Percentiles rank a stretch among this genome's conserved stretches.
These are phyloP conservation scores for Sitta carolinensis DNA, from an alignment of 2,797 vertebrate genomes.

Conservation along the genomic window DNA sequence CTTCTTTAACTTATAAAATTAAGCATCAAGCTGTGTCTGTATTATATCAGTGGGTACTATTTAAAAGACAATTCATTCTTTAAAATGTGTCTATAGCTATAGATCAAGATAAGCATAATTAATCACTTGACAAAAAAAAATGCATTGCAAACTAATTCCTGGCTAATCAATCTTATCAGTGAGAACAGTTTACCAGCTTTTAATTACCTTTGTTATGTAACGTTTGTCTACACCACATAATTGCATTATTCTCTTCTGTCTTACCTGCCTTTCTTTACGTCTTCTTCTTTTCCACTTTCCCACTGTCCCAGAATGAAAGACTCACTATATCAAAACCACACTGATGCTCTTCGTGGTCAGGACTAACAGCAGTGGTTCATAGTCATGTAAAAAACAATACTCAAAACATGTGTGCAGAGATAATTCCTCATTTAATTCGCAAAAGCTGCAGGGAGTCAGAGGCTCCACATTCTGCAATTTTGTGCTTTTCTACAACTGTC, in stretches of 20 bases:
- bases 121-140: constrained; percentile 13
- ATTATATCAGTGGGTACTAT: background rate
- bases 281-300: background rate
- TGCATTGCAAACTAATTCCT: constrained; percentile 1
- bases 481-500: background rate
- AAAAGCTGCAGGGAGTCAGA: background rate
- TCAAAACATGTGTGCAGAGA: background rate
- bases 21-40: background rate
- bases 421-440: background rate
- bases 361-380: background rate
- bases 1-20: background rate
- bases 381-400: background rate
- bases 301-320: background rate
- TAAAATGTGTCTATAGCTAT: background rate
- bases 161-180: constrained; percentile 18
- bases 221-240: background rate
- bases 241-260: background rate
- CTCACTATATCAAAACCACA: background rate
- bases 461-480: background rate
- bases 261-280: constrained; percentile 6
- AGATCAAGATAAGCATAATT: constrained; percentile 19
- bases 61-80: background rate
- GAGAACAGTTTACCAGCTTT: background rate
- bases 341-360: background rate
- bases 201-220: constrained; percentile 22